Evolutionary conservation across 2,797 vertebrate species (phyloP).

Genomic region (Falco novaeseelandiae): DNA sequence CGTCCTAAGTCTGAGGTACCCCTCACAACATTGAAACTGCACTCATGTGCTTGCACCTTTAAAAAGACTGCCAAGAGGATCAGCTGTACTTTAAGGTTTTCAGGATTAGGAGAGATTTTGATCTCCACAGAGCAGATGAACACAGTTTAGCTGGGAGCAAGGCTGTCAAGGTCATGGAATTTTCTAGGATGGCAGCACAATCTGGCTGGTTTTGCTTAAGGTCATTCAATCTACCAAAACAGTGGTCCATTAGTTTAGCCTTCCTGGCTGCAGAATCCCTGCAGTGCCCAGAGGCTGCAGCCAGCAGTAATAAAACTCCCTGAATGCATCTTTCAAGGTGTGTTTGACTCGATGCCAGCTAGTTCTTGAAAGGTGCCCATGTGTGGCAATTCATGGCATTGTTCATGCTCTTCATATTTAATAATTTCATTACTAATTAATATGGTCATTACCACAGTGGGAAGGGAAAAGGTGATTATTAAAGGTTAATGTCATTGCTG

Average conservation of each 20-base stretch:
- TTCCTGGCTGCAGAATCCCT: background rate
- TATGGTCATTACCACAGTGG: conserved; percentile 39
- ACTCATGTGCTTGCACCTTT: background rate
- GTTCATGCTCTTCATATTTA: conserved; percentile 56
- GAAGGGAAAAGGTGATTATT: conserved; percentile 67
- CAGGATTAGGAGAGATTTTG: conserved; percentile 32
- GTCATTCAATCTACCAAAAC: conserved; percentile 8
- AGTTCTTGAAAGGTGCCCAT: conserved; percentile 15
- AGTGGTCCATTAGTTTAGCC: background rate
- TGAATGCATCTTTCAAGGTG: background rate
- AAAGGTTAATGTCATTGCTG: conserved; percentile 70
- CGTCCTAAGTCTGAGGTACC: background rate
- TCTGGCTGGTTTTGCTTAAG: background rate
- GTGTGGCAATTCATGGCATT: background rate
- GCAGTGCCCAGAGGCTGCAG: background rate
- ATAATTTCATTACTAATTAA: conserved; percentile 74
- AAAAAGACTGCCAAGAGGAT: background rate
- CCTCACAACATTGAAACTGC: background rate
- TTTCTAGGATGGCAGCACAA: background rate
- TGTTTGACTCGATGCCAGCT: background rate
- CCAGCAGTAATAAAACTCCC: background rate
- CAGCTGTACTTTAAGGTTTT: background rate
- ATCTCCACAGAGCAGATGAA: background rate
- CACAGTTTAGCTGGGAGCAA: background rate
- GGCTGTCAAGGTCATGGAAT: background rate